A percentile compares a stretch with the other conserved stretches of the same genome.
phyloP scores from a whole-genome alignment of 2,113 vertebrate species.

The Etheostoma cragini region DNA sequence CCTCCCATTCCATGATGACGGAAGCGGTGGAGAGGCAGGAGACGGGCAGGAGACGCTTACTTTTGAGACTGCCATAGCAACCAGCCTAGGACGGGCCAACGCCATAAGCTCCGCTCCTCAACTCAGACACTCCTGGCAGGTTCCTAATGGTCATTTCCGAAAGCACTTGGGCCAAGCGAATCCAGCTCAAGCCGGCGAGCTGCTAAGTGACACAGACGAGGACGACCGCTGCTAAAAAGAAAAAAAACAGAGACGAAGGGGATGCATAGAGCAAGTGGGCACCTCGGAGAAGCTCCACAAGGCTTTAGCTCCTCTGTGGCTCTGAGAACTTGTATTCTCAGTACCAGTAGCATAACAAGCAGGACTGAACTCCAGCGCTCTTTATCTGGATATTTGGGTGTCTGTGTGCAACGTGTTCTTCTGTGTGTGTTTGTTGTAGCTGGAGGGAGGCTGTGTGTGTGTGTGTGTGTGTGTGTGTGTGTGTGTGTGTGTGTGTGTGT shows the following conservation, averaged over 20 bases:
- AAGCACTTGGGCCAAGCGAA: constrained; percentile 86
- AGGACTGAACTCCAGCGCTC: constrained; percentile 42
- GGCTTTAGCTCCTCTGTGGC: constrained; percentile 37
- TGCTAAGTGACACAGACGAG: constrained; percentile 95
- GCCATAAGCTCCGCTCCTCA: constrained; percentile 93
- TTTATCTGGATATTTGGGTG: constrained; percentile 48
- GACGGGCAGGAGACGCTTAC: constrained; percentile 92
- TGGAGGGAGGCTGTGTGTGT: constrained; percentile 17
- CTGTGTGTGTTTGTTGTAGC: constrained; percentile 40
- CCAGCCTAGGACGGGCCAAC: constrained; percentile 92
- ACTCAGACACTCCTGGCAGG: constrained; percentile 94
- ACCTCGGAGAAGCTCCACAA: constrained; percentile 21
- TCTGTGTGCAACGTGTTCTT: constrained; percentile 51
- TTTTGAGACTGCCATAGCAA: constrained; percentile 94
- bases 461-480: constrained; percentile 38
- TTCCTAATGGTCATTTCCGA: constrained; percentile 95
- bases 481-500: constrained; percentile 27
- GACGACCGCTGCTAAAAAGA: constrained; percentile 94
- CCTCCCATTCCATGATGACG: constrained; percentile 91
- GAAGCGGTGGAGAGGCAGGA: constrained; percentile 86
- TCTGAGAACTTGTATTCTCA: constrained; percentile 53
- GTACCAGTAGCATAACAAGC: constrained; percentile 63
- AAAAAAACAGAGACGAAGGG: constrained; percentile 36
- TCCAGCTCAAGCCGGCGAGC: constrained; percentile 86
- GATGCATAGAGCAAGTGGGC: constrained; percentile 3